A percentile compares a stretch with the other conserved stretches of the same genome.
Conservation (phyloP, 2,888 invertebrate species). For the Adela reaumurella region DNA sequence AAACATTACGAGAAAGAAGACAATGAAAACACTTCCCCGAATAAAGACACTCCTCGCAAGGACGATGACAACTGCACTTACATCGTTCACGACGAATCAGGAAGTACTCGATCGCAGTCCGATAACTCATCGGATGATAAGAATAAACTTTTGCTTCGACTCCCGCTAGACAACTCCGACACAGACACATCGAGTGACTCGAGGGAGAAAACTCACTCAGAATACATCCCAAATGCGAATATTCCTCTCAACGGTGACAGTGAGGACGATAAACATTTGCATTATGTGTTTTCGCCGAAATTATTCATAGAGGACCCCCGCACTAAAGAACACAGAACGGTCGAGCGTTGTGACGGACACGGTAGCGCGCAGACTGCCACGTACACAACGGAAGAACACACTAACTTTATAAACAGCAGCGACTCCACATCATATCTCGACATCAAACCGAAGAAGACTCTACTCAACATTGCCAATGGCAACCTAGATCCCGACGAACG, state of each 20-base stretch:
- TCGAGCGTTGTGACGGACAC: no score
- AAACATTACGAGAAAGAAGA: slow-evolving; percentile 19
- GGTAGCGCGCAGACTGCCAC: background rate
- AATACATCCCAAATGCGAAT: slow-evolving; percentile 41
- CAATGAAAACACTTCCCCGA: slow-evolving; percentile 16
- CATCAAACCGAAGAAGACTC: slow-evolving; percentile 22
- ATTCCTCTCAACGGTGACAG: slow-evolving; percentile 17
- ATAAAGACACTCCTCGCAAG: slow-evolving; percentile 17
- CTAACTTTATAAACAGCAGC: slow-evolving; percentile 20
- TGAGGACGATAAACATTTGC: slow-evolving; percentile 13
- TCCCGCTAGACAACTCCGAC: slow-evolving; percentile 42
- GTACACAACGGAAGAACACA: background rate
- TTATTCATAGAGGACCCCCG: slow-evolving; percentile 3
- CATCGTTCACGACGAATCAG: slow-evolving; percentile 43
- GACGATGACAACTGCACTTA: slow-evolving; percentile 44
- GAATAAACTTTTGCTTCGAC: slow-evolving; percentile 36
- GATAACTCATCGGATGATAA: slow-evolving; percentile 47
- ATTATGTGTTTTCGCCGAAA: slow-evolving; percentile 2
- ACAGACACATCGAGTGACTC: slow-evolving; percentile 49
- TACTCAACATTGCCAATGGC: background rate
- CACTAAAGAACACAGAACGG: no score
- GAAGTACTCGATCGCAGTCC: slow-evolving; percentile 35
- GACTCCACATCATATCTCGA: slow-evolving; percentile 45
- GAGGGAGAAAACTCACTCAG: slow-evolving; percentile 38
- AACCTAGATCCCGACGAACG: background rate